Percentiles rank a stretch among this genome's conserved stretches.
phyloP scores from a whole-genome alignment of 1,140 invertebrate species.

The Acromyrmex charruanus region DNA sequence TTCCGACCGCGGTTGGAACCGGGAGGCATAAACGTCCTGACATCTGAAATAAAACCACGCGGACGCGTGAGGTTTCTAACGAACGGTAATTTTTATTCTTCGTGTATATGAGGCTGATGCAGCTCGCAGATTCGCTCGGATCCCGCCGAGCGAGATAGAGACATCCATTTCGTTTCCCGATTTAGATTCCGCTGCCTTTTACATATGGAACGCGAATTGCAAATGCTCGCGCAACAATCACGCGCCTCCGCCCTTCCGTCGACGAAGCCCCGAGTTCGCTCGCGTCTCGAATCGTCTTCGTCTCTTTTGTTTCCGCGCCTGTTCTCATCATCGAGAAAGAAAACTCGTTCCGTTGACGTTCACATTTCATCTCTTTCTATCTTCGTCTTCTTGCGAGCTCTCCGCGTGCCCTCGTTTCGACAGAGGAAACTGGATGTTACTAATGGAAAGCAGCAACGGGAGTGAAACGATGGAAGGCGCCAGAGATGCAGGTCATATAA shows the following conservation, averaged over 20 bases:
- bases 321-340: constrained; percentile 33
- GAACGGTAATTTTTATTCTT: constrained; percentile 64
- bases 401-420: constrained; percentile 27
- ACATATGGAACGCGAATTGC: constrained; percentile 75
- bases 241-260: constrained; percentile 11
- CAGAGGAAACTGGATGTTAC: constrained; percentile 35
- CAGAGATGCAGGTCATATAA: constrained; percentile 73
- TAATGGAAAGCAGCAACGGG: constrained; percentile 56
- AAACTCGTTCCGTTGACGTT: constrained; percentile 26
- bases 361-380: neutral
- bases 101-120: constrained; percentile 30
- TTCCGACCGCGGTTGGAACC: neutral
- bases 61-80: constrained; percentile 33
- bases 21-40: constrained; percentile 31
- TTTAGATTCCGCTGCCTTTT: constrained; percentile 71
- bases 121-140: constrained; percentile 29
- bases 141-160: constrained; percentile 52
- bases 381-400: neutral
- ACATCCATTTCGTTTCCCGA: constrained; percentile 50
- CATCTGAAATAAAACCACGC: constrained; percentile 15
- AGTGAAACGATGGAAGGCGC: constrained; percentile 15
- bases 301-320: constrained; percentile 20
- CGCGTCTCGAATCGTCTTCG: neutral
- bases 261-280: neutral
- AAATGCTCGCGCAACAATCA: constrained; percentile 69